Conservation (phyloP, 2,797 vertebrate species). For the Chlorospingus flavigularis region DNA sequence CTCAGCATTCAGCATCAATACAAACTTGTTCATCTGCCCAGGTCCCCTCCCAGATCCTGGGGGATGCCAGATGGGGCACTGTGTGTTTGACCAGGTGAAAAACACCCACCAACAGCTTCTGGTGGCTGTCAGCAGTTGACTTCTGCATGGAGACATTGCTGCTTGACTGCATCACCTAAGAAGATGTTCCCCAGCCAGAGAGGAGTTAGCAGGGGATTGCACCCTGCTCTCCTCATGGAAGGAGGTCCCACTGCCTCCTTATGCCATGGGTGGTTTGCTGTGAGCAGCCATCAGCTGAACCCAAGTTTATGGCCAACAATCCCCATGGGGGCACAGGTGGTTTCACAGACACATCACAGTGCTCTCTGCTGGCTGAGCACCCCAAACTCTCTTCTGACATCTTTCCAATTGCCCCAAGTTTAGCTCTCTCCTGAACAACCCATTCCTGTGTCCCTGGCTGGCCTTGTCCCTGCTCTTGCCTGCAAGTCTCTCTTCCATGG, state of each 20-base stretch:
- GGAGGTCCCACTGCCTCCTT: background rate
- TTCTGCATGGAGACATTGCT: background rate
- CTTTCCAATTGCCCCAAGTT: background rate
- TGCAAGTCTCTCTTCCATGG: background rate
- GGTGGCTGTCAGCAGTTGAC: background rate
- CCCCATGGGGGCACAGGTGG: background rate
- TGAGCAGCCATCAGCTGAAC: background rate
- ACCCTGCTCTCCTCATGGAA: background rate
- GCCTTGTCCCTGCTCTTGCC: background rate
- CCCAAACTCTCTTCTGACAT: background rate
- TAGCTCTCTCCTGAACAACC: background rate
- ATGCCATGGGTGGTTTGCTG: background rate
- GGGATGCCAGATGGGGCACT: background rate
- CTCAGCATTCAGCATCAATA: background rate
- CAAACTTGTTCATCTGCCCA: background rate
- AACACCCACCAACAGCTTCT: background rate
- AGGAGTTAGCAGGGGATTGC: background rate
- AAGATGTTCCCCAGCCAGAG: background rate
- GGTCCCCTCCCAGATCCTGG: background rate
- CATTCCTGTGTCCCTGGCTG: fast-evolving
- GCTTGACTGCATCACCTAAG: background rate
- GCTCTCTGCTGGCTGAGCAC: background rate
- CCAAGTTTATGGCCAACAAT: background rate
- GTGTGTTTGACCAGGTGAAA: background rate
- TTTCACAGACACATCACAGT: background rate